Base-by-base conservation (phyloP, 2,113 vertebrate genomes). In the Saguinus imperator region DNA sequence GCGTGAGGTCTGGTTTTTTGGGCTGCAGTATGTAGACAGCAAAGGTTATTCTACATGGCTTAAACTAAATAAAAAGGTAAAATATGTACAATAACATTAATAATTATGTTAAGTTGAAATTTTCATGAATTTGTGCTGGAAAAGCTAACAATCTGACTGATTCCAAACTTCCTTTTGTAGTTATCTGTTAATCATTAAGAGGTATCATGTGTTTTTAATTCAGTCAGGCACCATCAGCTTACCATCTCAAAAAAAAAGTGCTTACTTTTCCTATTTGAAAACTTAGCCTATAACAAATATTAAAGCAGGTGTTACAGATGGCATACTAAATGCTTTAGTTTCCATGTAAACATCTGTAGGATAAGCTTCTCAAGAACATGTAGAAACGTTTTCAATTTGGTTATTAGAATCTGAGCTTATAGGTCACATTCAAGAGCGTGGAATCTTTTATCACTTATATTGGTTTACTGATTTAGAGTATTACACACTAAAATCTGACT, bases 1-100 rank as follows among this genome's bases (percentile, higher is more conserved):
- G 72, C 99, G 99, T 97, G 99, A 99, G 97, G 99, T 99, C 50
- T 99, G 99, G 99, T 99, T 99, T 99, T 99, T 99, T 97, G 99
- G 99, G 58, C 98, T 99, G 6, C 99, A 99, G 97, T 99, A 99
- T 83, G 99, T 99, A 96, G 99, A 99, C 98, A 99, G 99, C 97
- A 99, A 99, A 98, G 99, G 99, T 93, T 99, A 99, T 97, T 99
- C 98, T 97, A 99, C 99, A 10, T 99, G 99, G 99, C 98, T 99
- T 93, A 99, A 99, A 97, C 98, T 99, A 95, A 99, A 99, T 98
- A 99, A 99, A 98, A 99, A 99, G 99, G 99, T 99, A 96, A 97
- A 95, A 27, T 88, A n/a, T 37, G 12, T 89, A 52, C 87, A 25
- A 52, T 81, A 76, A 66, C 43, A 52, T 84, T 85, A 70, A 88